Evolutionary conservation across 1,140 invertebrate species (phyloP).

Genomic region (Dendrolimus kikuchii): DNA sequence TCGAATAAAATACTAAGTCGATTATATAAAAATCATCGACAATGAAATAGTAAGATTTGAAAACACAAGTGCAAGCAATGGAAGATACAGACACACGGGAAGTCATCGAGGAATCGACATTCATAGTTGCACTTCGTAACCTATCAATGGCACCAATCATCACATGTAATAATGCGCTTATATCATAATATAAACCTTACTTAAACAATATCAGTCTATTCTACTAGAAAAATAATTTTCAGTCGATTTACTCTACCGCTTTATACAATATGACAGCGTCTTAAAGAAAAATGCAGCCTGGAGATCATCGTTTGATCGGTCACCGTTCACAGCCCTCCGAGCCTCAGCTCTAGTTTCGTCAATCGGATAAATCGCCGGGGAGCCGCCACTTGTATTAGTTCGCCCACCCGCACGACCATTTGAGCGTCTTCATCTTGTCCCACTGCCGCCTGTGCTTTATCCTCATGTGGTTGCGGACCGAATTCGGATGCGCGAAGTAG

Average conservation of each 20-base stretch:
- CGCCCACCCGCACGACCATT: conserved; percentile 78
- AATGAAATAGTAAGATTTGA: not conserved
- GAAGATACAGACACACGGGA: conserved; percentile 57
- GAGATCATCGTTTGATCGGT: conserved; percentile 47
- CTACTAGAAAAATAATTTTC: conserved; percentile 72
- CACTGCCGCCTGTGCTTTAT: conserved; percentile 84
- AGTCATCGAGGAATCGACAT: conserved; percentile 43
- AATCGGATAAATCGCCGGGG: conserved; percentile 8
- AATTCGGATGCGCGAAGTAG: conserved; percentile 85
- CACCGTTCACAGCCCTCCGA: conserved; percentile 55
- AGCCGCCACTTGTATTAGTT: conserved; percentile 21
- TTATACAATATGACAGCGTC: conserved; percentile 49
- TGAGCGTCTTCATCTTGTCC: conserved; percentile 86
- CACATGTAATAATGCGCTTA: conserved; percentile 68
- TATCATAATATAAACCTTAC: conserved; percentile 39
- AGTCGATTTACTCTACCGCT: conserved; percentile 62
- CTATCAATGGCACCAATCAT: conserved; percentile 71
- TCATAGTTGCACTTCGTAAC: conserved; percentile 53
- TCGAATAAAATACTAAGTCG: too few species aligned
- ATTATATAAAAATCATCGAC: too few species aligned
- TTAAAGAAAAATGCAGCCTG: conserved; percentile 57
- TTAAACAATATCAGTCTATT: conserved; percentile 70
- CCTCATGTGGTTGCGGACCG: conserved; percentile 87
- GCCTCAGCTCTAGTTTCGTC: conserved; percentile 17
- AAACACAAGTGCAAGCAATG: conserved; percentile 44